These are phyloP conservation scores for Pycnomerus fuliginosus DNA, from an alignment of 2,888 invertebrate species.

Conservation along the genomic window DNA sequence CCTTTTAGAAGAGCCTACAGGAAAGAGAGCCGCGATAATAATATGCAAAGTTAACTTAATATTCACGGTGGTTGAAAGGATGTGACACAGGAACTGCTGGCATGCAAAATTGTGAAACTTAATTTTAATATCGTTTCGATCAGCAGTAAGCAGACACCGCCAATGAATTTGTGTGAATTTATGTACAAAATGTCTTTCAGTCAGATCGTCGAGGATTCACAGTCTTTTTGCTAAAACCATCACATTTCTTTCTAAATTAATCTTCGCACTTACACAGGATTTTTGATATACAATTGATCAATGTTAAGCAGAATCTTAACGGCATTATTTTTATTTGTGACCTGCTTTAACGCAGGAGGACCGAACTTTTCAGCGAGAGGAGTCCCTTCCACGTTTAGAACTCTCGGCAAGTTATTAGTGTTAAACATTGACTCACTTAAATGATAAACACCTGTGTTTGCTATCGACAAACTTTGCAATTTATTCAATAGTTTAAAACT, in stretches of 20 bases:
- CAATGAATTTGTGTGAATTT: no score
- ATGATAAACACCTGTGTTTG: constrained; percentile 46
- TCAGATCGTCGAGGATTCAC: no score
- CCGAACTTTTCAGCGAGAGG: constrained; percentile 45
- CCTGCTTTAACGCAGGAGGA: constrained; percentile 46
- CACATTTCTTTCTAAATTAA: no score
- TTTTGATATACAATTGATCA: constrained; percentile 26
- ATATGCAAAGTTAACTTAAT: constrained; percentile 40
- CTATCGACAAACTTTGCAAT: constrained; percentile 46
- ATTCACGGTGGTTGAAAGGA: constrained; percentile 42
- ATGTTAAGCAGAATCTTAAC: constrained; percentile 40
- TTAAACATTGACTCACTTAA: constrained; percentile 46
- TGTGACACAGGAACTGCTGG: constrained; percentile 39
- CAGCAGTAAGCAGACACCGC: no score
- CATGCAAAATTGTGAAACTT: constrained; percentile 39
- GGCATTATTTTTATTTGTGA: constrained; percentile 41
- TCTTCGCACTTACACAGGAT: not conserved
- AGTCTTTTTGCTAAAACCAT: no score
- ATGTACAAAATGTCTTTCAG: no score
- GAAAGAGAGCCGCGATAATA: constrained; percentile 36
- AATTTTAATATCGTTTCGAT: no score
- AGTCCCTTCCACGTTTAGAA: constrained; percentile 46
- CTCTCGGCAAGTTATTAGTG: constrained; percentile 40
- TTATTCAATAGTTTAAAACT: constrained; percentile 43
- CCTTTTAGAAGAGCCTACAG: constrained; percentile 30